Base-by-base conservation (phyloP, 2,888 invertebrate genomes). In the Melanotus villosus region DNA sequence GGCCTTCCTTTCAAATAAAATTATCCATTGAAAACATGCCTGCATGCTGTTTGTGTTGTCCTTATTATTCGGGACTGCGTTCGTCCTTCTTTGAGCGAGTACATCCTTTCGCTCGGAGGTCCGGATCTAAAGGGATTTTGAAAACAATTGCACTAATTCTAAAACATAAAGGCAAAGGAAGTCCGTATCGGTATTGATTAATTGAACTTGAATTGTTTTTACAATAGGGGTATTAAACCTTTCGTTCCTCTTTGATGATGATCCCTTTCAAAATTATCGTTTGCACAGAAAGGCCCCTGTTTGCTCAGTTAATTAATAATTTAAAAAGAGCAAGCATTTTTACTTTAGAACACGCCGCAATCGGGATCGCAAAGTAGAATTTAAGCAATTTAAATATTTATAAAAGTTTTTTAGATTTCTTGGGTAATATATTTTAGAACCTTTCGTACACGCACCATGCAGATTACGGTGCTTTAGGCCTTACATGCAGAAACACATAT, bases 1-100 rank as follows among this genome's bases (percentile, higher is more conserved):
- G 73, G 77, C 78, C 75, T 78, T 78, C 76, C 69, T 65, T 60
- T 68, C 67, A 68, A 68, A 68, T 68, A 68, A 68, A 68, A 68
- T 64, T 68, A 68, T 64, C 68, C 64, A 68, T 64, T 58, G 50
- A 64, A 60, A 67, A 62, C 47, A 60, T 43, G 52, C 36, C 38
- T 52, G 66, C 57, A 66, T 57, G 43, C 38, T 41, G 12, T 60
- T 66, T 54, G 36, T 41, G 45, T 56, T 45, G 43, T 65, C 45
- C 52, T 45, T 57, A 57, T 47, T 57, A 65, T 57, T 45, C 34
- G 36, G 34, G 38, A 18, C 41, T 50, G 59, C 32, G 2, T 62
- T 43, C 38, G 62, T 52, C 62, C 52, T 52, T 52, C 52, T 52
- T 52, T 52, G 32, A 32, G 16, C 34, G 32, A 32, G 52, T 32